Evolutionary conservation across 2,797 vertebrate species (phyloP).

Genomic region (Xiphophorus birchmanni): DNA sequence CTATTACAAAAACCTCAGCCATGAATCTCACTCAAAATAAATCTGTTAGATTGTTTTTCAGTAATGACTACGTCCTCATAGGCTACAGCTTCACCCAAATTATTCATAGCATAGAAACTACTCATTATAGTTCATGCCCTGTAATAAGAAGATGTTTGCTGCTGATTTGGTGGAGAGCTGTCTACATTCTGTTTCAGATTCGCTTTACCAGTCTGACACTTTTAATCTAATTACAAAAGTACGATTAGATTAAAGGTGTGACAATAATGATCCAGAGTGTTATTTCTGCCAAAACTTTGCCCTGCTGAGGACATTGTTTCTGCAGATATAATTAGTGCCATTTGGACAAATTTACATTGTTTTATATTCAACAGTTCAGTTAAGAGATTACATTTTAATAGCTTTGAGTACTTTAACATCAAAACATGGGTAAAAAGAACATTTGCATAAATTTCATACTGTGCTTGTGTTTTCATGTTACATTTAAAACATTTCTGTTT

Average conservation of each 20-base stretch:
- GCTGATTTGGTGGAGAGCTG: conserved; percentile 8
- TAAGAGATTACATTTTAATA: neutral
- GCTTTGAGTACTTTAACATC: neutral
- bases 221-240: neutral
- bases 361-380: neutral
- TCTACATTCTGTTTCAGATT: neutral
- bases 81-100: conserved; percentile 14
- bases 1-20: conserved; percentile 1
- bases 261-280: neutral
- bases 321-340: neutral
- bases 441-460: neutral
- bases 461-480: neutral
- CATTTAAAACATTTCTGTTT: neutral
- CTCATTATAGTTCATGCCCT: conserved; percentile 9
- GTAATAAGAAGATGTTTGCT: conserved; percentile 9
- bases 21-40: conserved; percentile 9
- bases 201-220: neutral
- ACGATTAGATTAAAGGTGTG: neutral
- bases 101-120: conserved; percentile 5
- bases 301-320: neutral
- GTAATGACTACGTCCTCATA: conserved; percentile 1
- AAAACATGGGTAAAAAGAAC: neutral
- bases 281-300: neutral
- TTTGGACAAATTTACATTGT: neutral
- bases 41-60: neutral